Evolutionary conservation across 2,797 vertebrate genomes (phyloP).

Genomic region (Manis javanica): DNA sequence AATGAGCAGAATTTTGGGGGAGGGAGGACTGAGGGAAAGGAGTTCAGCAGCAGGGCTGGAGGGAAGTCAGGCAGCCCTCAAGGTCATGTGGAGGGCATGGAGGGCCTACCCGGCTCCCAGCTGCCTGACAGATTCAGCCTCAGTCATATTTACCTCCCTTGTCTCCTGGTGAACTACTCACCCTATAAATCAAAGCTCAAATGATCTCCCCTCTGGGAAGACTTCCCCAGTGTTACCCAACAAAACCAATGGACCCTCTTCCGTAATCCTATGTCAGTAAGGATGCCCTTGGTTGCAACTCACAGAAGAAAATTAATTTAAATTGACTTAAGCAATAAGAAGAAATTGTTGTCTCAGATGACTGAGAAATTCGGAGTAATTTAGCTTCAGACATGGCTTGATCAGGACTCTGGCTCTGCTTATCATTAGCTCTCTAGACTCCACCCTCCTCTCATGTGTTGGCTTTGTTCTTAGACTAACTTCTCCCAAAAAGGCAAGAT

Average conservation of each 20-base stretch:
- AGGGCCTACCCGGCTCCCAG: not conserved
- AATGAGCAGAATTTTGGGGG: not conserved
- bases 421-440: not conserved
- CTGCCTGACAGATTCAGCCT: not conserved
- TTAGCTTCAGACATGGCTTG: not conserved
- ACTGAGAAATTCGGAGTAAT: not conserved
- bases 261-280: not conserved
- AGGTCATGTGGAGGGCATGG: not conserved
- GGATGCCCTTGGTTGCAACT: not conserved
- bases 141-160: not conserved
- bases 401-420: not conserved
- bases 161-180: not conserved
- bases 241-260: not conserved
- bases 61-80: not conserved
- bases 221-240: not conserved
- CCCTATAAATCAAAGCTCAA: not conserved
- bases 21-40: not conserved
- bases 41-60: not conserved
- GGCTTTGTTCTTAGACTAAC: not conserved
- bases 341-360: not conserved
- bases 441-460: not conserved
- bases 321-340: not conserved
- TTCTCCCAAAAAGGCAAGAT: not conserved
- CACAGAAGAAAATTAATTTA: not conserved
- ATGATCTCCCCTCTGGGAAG: not conserved